Base-by-base conservation (phyloP, 2,888 invertebrate species). In the Pogonocherus hispidulus region DNA sequence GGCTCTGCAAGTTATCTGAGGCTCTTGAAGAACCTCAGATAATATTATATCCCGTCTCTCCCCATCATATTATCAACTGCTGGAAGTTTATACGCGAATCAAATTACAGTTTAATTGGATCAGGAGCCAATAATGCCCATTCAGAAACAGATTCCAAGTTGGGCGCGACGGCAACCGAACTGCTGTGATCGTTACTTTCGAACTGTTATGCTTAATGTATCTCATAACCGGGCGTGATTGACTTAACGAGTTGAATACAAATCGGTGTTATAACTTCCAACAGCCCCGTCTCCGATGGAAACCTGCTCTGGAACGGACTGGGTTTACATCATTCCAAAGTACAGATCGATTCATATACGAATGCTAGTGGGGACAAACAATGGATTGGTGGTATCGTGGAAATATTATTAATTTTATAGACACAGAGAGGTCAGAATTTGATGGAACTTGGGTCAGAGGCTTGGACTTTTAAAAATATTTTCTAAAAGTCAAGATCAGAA, bases 71-170 rank as follows among this genome's bases (percentile, higher is more conserved):
- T 72, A 75, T 78, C 77, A 69, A 76, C 68, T 72, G 68, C 71
- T 73, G 70, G 57, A 70, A 71, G 70, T 74, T 79, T 78, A 76
- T 75, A 72, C 64, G 74, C 46, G 76, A 77, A 76, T 79, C 76
- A 77, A 78, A 78, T 76, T 77, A 76, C 75, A 69, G 67, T 79
- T 77, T 77, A 76, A 79, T 79, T 77, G 74, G 75, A 69, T 67
- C 71, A 64, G 71, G 70, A 70, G 71, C 73, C 77, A 79, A 77
- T 79, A 79, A 77, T 73, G 69, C 67, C 79, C 70, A 77, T 77
- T 78, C 78, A 76, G 68, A 69, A 71, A 66, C 76, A 77, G 76
- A 77, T 74, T 76, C 57, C 46, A 23, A 57, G 41, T 41, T 16
- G 41, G 41, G n/a, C 16, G n/a, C 16, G 16, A 6, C 41, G n/a